phyloP scores from a whole-genome alignment of 1,140 invertebrate genomes.

The Sitobion miscanthi region DNA sequence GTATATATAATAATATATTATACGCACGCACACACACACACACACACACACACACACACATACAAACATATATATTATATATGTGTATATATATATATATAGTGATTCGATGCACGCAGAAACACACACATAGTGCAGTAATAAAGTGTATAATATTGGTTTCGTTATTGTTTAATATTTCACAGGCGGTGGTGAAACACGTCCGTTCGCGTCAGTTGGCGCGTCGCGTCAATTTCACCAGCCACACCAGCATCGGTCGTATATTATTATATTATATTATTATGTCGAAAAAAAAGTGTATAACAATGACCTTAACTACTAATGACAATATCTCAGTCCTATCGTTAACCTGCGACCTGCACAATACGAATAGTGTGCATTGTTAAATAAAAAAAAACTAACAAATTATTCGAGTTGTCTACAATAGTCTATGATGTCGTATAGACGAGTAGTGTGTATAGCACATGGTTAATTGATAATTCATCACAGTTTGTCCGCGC shows the following conservation, averaged over 20 bases:
- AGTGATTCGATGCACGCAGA: background rate
- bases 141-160: background rate
- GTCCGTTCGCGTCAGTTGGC: background rate
- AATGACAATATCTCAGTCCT: too few species aligned
- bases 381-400: background rate
- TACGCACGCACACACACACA: background rate
- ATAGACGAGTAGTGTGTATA: background rate
- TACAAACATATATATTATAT: background rate
- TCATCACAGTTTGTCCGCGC: background rate
- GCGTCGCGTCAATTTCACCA: background rate
- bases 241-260: background rate
- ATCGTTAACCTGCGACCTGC: too few species aligned
- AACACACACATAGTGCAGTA: background rate
- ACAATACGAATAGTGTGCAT: background rate
- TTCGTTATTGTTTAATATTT: slow-evolving; percentile 41
- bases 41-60: background rate
- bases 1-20: background rate
- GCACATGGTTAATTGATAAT: background rate
- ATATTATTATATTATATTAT: too few species aligned
- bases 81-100: background rate
- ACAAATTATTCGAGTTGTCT: background rate
- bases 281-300: too few species aligned
- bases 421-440: background rate
- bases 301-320: too few species aligned
- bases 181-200: background rate